phyloP scores from a whole-genome alignment of 2,113 vertebrate genomes.

The Carassius carassius region DNA sequence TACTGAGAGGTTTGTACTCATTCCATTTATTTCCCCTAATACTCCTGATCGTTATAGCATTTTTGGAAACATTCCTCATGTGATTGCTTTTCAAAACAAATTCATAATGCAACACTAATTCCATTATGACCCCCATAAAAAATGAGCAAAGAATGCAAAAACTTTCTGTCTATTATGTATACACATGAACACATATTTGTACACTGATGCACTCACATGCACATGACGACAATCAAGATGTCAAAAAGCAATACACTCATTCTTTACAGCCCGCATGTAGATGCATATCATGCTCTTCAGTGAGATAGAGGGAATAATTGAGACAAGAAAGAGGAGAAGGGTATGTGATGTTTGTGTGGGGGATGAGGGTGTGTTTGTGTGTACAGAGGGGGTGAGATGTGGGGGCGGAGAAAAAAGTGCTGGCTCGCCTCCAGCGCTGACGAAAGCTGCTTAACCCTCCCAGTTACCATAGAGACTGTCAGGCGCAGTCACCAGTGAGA shows the following conservation, averaged over 20 bases:
- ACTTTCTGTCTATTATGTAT: neutral
- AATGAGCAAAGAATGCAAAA: neutral
- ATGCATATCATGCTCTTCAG: constrained; percentile 24
- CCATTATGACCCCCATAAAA: neutral
- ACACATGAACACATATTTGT: neutral
- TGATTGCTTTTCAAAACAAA: neutral
- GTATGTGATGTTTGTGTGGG: constrained; percentile 48
- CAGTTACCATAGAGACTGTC: constrained; percentile 93
- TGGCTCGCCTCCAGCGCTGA: constrained; percentile 82
- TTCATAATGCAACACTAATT: neutral
- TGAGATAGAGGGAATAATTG: constrained; percentile 13
- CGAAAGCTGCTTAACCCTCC: constrained; percentile 86
- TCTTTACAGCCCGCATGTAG: constrained; percentile 21
- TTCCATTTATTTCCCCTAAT: neutral
- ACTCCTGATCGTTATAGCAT: neutral
- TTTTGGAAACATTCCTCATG: neutral
- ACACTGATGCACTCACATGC: neutral
- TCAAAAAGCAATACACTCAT: constrained; percentile 34
- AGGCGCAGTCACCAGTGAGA: constrained; percentile 76
- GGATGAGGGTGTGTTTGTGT: constrained; percentile 49
- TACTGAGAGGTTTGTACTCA: constrained; percentile 33
- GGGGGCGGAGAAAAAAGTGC: constrained; percentile 71
- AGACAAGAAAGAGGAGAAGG: constrained; percentile 38
- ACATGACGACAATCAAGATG: neutral
- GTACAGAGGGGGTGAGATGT: constrained; percentile 57